Conservation (phyloP, 2,113 vertebrate species). For the Brienomyrus brachyistius region DNA sequence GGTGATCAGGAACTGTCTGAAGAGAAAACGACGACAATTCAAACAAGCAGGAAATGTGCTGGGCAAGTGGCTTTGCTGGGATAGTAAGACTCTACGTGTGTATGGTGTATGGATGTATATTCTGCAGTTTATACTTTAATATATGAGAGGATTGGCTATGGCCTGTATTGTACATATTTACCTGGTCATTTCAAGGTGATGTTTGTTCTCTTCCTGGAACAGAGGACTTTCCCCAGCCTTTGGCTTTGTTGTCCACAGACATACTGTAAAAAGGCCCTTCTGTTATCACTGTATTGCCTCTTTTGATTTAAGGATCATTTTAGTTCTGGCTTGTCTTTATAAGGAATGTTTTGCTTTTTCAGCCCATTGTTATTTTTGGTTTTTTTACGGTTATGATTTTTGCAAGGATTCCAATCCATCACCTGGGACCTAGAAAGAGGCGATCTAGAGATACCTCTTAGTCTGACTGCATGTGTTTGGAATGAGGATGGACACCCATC, state of each 20-base stretch:
- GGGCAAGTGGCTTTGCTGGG: not conserved
- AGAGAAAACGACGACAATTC: not conserved
- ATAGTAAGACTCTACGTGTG: not conserved
- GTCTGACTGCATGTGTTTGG: not conserved
- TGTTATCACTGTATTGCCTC: not conserved
- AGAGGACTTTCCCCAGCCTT: not conserved
- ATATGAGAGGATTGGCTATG: not conserved
- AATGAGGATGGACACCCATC: not conserved
- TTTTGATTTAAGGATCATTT: not conserved
- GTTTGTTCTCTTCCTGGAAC: not conserved
- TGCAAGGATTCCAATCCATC: not conserved
- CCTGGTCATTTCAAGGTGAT: not conserved
- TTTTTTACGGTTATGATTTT: not conserved
- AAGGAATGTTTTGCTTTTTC: not conserved
- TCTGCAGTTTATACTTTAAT: not conserved
- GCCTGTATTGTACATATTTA: not conserved
- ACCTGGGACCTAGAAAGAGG: not conserved
- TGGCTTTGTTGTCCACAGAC: not conserved
- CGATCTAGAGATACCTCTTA: not conserved
- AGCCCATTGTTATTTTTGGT: not conserved
- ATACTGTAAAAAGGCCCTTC: not conserved
- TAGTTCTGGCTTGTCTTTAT: not conserved
- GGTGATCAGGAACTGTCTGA: not conserved
- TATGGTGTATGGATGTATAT: not conserved
- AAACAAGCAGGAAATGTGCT: not conserved